phyloP scores from a whole-genome alignment of 1,140 invertebrate species.

The Dendroctonus valens region DNA sequence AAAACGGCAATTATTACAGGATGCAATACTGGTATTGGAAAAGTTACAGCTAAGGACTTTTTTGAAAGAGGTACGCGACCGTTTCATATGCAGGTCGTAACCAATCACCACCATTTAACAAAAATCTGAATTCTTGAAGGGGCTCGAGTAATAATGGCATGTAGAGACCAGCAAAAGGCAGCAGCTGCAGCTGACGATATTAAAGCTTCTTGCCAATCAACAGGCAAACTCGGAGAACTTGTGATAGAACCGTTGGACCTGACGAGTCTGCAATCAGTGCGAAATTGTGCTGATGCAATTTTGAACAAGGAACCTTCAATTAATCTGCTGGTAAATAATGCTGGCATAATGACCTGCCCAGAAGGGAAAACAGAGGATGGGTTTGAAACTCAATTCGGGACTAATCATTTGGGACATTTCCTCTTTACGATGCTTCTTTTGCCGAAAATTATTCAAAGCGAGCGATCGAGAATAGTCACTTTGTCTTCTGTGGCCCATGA shows the following conservation, averaged over 20 bases:
- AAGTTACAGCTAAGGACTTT: slow-evolving; percentile 61
- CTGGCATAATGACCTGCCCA: slow-evolving; percentile 73
- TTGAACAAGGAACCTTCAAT: slow-evolving; percentile 60
- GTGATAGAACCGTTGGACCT: slow-evolving; percentile 67
- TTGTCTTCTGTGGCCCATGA: slow-evolving; percentile 61
- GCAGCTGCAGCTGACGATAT: slow-evolving; percentile 51
- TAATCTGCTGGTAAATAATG: slow-evolving; percentile 79
- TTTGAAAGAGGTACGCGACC: slow-evolving; percentile 32
- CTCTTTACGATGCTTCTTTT: slow-evolving; percentile 78
- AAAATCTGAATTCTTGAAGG: slow-evolving; percentile 39
- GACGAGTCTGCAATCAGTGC: slow-evolving; percentile 67
- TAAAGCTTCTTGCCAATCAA: slow-evolving; percentile 49
- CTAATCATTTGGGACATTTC: slow-evolving; percentile 83
- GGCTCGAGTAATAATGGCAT: slow-evolving; percentile 52
- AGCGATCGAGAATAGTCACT: slow-evolving; percentile 60
- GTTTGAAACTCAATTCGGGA: slow-evolving; percentile 75
- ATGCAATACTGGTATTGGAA: slow-evolving; percentile 90
- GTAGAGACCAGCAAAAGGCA: slow-evolving; percentile 48
- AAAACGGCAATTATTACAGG: slow-evolving; percentile 83
- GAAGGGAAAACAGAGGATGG: slow-evolving; percentile 68
- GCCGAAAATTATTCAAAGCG: slow-evolving; percentile 54
- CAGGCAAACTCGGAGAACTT: slow-evolving; percentile 57
- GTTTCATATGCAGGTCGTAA: not conserved
- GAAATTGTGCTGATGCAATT: slow-evolving; percentile 66
- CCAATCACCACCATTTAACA: not conserved